Conservation (phyloP, 1,140 invertebrate species). For the Samia ricini region DNA sequence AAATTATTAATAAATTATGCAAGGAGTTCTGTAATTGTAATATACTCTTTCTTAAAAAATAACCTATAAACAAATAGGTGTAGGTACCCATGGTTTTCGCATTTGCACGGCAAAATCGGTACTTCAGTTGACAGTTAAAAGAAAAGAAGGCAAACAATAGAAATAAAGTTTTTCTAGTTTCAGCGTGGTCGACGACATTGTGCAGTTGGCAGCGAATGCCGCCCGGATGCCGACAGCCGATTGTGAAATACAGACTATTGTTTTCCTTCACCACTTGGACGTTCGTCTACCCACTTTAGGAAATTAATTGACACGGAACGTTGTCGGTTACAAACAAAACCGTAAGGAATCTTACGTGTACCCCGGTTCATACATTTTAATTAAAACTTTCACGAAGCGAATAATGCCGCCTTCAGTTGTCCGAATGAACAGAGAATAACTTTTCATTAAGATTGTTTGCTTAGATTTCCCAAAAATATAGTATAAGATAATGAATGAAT, state of each 20-base stretch:
- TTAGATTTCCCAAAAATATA: neutral
- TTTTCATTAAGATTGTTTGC: slow-evolving; percentile 28
- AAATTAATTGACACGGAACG: slow-evolving; percentile 63
- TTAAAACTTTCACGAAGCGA: slow-evolving; percentile 65
- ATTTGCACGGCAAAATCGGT: slow-evolving; percentile 21
- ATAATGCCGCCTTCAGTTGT: slow-evolving; percentile 34
- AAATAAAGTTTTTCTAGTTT: slow-evolving; percentile 48
- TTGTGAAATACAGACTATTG: slow-evolving; percentile 49
- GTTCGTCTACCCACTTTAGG: slow-evolving; percentile 50
- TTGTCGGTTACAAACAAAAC: slow-evolving; percentile 56
- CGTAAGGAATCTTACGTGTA: slow-evolving; percentile 47
- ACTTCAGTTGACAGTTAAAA: slow-evolving; percentile 16
- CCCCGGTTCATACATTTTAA: slow-evolving; percentile 64
- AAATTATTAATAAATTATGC: too few species aligned
- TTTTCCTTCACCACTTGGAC: slow-evolving; percentile 43
- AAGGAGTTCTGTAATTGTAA: neutral
- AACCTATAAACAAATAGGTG: neutral
- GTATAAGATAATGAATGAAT: too few species aligned
- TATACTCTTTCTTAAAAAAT: too few species aligned
- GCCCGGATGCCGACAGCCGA: slow-evolving; percentile 36
- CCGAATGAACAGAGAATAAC: slow-evolving; percentile 42
- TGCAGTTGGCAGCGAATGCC: slow-evolving; percentile 43
- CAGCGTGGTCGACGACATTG: slow-evolving; percentile 46
- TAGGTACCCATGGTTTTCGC: slow-evolving; percentile 11
- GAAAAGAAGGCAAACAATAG: slow-evolving; percentile 38